Conservation (phyloP, 1,140 invertebrate species). For the Anastrepha obliqua region DNA sequence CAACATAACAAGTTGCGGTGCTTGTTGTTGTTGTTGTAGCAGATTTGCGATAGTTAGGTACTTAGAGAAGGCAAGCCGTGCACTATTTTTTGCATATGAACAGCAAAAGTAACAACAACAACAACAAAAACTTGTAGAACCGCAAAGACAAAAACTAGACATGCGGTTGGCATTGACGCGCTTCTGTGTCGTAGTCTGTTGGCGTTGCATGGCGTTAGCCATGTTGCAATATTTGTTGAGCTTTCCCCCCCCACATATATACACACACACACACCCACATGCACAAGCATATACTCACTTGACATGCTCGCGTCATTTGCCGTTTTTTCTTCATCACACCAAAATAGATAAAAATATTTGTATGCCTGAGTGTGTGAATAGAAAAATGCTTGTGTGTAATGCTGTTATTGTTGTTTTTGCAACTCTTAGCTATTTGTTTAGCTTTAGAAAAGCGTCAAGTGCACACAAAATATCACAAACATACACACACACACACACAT, state of each 20-base stretch:
- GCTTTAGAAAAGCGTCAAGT: not conserved
- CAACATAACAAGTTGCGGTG: not conserved
- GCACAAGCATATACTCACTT: not conserved
- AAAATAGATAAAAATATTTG: not conserved
- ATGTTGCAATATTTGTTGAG: not conserved
- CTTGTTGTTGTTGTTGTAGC: not conserved
- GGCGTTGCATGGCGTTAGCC: not conserved
- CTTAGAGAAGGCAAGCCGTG: not conserved
- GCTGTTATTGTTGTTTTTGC: not conserved
- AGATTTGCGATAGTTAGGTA: not conserved
- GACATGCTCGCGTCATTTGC: slow-evolving; percentile 18
- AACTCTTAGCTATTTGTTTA: not conserved
- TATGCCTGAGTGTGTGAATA: not conserved
- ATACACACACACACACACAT: not conserved
- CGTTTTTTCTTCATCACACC: not conserved
- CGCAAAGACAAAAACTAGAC: not conserved
- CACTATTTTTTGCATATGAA: not conserved
- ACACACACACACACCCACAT: not conserved
- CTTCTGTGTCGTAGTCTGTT: not conserved
- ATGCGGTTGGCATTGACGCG: slow-evolving; percentile 1
- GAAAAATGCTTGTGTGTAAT: not conserved
- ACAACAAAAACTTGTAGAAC: not conserved
- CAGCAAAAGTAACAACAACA: not conserved
- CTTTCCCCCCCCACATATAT: not conserved
- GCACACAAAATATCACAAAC: not conserved